phyloP scores from a whole-genome alignment of 2,113 vertebrate genomes.

The Theristicus caerulescens region DNA sequence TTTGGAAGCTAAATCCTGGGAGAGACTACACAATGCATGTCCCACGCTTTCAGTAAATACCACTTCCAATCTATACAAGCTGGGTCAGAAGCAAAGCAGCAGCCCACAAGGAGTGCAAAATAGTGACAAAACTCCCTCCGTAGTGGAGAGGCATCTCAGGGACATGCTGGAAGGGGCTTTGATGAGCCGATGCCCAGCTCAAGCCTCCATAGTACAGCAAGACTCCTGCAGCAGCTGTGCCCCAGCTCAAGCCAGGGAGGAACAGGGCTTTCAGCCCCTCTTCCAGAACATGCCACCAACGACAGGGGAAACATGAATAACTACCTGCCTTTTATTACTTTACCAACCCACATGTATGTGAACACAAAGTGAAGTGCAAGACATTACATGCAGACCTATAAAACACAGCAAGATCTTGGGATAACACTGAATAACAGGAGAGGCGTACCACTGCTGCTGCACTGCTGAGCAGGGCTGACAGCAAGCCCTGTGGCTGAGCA shows the following conservation, averaged over 20 bases:
- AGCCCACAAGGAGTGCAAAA: neutral
- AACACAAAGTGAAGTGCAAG: neutral
- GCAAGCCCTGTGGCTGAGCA: neutral
- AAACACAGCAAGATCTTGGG: neutral
- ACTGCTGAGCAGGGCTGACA: neutral
- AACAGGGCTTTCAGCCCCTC: neutral
- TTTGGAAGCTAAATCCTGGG: slow-evolving; percentile 37
- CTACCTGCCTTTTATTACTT: neutral
- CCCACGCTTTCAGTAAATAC: neutral
- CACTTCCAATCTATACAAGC: neutral
- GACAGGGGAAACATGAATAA: neutral
- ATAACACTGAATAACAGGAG: neutral
- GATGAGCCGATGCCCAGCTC: neutral
- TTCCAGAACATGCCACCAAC: fast-evolving
- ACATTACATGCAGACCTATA: neutral
- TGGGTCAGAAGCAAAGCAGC: neutral
- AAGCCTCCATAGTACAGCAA: neutral
- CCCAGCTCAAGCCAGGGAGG: neutral
- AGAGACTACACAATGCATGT: neutral
- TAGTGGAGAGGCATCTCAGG: neutral
- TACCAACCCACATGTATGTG: neutral
- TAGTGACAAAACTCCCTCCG: neutral
- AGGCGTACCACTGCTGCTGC: neutral
- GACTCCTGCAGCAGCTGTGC: neutral
- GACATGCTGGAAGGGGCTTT: neutral